Evolutionary conservation across 2,113 vertebrate genomes (phyloP).

Genomic region (Triplophysa siluroides): DNA sequence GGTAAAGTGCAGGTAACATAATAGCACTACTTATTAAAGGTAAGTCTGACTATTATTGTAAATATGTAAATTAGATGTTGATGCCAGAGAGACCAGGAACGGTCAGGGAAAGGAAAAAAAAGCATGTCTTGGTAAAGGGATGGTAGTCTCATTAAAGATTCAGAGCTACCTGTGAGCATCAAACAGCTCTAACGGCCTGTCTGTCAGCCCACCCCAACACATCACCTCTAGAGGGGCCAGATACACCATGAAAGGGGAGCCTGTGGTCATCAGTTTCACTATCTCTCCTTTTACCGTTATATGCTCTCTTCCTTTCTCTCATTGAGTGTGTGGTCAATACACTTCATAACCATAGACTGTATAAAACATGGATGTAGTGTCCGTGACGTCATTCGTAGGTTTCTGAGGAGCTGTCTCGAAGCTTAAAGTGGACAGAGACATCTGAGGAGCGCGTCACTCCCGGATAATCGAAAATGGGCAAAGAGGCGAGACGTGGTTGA

Average conservation of each 20-base stretch:
- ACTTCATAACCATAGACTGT: background rate
- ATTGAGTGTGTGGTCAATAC: background rate
- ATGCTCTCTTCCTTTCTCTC: slow-evolving; percentile 26
- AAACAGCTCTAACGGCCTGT: slow-evolving; percentile 14
- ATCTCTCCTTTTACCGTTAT: slow-evolving; percentile 26
- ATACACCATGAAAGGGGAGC: slow-evolving; percentile 23
- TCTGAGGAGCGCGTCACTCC: no score
- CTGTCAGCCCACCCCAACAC: slow-evolving; percentile 10
- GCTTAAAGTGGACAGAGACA: no score
- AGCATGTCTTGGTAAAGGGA: background rate
- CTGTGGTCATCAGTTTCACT: slow-evolving; percentile 8
- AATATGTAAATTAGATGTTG: background rate
- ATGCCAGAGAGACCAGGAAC: background rate
- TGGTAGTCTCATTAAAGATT: slow-evolving; percentile 45
- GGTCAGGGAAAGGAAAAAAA: background rate
- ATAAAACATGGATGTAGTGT: no score
- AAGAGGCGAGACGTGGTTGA: no score
- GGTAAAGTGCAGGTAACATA: no score
- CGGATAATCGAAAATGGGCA: no score
- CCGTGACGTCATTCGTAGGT: no score
- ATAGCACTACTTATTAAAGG: no score
- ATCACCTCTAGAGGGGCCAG: slow-evolving; percentile 43
- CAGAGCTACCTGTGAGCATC: slow-evolving; percentile 39
- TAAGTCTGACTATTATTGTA: no score
- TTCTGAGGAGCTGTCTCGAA: no score